These are phyloP conservation scores for Apistogramma diplotaenia DNA, from an alignment of 2,113 vertebrate species.

Conservation along the genomic window DNA sequence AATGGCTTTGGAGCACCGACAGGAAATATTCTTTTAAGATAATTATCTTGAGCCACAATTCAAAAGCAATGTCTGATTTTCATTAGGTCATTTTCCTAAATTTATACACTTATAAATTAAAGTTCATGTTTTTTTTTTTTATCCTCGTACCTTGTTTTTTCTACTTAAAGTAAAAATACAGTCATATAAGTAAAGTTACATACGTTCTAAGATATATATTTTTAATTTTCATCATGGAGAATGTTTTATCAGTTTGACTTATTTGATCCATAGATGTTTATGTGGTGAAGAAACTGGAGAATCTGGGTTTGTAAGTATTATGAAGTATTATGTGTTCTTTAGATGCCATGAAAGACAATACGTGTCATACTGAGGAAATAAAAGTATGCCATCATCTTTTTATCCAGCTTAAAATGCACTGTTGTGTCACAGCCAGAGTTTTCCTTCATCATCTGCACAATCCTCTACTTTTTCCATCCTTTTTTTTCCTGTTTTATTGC, in stretches of 20 bases:
- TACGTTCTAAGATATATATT: background rate
- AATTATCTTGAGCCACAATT: too few relatives aligned
- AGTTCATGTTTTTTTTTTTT: too few relatives aligned
- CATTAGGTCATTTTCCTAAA: too few relatives aligned
- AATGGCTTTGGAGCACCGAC: constrained; percentile 38
- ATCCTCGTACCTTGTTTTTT: too few relatives aligned
- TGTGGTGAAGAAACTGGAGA: background rate
- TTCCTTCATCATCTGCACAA: background rate
- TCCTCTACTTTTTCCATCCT: background rate
- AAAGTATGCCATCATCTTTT: background rate
- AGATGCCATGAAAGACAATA: background rate
- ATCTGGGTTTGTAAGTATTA: background rate
- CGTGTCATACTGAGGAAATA: background rate
- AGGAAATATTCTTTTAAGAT: too few relatives aligned
- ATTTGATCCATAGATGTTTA: background rate
- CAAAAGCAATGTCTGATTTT: too few relatives aligned
- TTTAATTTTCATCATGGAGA: background rate
- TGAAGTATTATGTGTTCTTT: background rate
- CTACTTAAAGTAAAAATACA: background rate
- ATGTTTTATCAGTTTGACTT: too few relatives aligned
- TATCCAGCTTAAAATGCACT: background rate
- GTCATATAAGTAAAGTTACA: background rate
- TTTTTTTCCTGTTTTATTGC: background rate
- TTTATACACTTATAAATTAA: too few relatives aligned
- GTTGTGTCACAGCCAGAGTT: background rate